phyloP scores from a whole-genome alignment of 1,140 invertebrate genomes.

The Heliconius himera region DNA sequence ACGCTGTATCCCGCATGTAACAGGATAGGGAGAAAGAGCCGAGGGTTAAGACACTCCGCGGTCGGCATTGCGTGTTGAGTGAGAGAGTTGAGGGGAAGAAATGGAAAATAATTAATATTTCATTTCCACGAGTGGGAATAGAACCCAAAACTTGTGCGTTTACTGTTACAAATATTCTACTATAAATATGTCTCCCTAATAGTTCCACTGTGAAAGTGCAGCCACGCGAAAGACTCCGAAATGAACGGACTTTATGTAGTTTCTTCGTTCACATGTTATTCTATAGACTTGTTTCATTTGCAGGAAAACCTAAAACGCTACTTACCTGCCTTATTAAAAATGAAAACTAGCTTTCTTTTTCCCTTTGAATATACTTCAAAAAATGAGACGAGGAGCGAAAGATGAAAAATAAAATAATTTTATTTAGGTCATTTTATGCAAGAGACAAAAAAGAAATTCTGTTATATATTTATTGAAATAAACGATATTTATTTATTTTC shows the following conservation, averaged over 20 bases:
- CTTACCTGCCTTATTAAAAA: conserved; percentile 22
- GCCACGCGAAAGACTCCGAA: conserved; percentile 29
- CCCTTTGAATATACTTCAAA: conserved; percentile 23
- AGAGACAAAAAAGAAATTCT: neutral
- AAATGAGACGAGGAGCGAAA: neutral
- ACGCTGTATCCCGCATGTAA: too few relatives aligned
- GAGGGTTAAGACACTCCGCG: too few relatives aligned
- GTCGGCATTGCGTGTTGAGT: too few relatives aligned
- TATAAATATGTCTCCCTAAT: conserved; percentile 34
- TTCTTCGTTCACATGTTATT: conserved; percentile 31
- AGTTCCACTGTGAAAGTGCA: conserved; percentile 37
- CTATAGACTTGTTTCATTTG: conserved; percentile 19
- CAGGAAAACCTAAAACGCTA: conserved; percentile 4
- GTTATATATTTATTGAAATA: neutral
- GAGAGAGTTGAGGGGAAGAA: too few relatives aligned
- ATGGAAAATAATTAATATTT: too few relatives aligned
- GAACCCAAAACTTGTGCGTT: too few relatives aligned
- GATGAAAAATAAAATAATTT: neutral
- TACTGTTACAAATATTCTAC: neutral
- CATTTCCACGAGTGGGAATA: too few relatives aligned
- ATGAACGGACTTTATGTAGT: conserved; percentile 32
- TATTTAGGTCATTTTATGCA: conserved; percentile 1
- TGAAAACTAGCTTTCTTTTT: conserved; percentile 5
- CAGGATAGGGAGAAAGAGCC: too few relatives aligned
- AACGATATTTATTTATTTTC: neutral